Conservation (phyloP, 2,888 invertebrate species). For the Conops quadrifasciatus region DNA sequence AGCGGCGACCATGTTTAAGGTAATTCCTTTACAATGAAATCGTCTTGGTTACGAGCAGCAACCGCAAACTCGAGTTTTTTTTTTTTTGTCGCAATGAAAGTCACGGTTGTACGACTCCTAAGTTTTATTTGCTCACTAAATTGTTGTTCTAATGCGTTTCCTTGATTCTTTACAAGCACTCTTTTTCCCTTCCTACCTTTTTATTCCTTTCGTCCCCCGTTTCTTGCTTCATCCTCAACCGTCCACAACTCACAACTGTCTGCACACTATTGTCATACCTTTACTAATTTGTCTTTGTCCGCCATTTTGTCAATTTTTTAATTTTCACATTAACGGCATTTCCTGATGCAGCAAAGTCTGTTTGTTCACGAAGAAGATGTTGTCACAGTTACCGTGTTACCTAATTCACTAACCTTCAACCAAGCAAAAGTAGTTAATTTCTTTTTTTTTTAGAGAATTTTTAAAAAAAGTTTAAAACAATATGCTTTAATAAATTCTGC, state of each 20-base stretch:
- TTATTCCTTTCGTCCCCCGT: background rate
- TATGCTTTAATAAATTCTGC: too few species aligned
- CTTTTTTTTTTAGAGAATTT: too few species aligned
- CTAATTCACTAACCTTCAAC: constrained; percentile 42
- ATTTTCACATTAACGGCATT: background rate
- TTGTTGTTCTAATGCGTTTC: background rate
- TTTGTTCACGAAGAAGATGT: background rate
- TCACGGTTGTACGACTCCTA: background rate
- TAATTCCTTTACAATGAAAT: background rate
- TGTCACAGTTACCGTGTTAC: constrained; percentile 35
- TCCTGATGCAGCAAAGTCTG: background rate
- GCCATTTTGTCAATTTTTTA: background rate
- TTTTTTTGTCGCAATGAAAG: background rate
- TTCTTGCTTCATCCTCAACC: background rate
- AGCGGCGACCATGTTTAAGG: background rate
- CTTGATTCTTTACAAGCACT: background rate
- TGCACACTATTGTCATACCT: too few species aligned
- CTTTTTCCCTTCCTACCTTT: background rate
- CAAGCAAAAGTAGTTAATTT: constrained; percentile 41
- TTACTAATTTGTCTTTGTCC: too few species aligned
- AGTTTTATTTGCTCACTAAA: background rate
- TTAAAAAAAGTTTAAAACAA: too few species aligned
- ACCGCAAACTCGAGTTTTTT: background rate
- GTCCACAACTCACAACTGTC: too few species aligned
- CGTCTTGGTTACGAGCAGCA: background rate